Evolutionary conservation across 2,113 vertebrate genomes (phyloP), one percentile per base, ranked within the genome.

Genomic region (Brachypodius melanocephalos): DNA sequence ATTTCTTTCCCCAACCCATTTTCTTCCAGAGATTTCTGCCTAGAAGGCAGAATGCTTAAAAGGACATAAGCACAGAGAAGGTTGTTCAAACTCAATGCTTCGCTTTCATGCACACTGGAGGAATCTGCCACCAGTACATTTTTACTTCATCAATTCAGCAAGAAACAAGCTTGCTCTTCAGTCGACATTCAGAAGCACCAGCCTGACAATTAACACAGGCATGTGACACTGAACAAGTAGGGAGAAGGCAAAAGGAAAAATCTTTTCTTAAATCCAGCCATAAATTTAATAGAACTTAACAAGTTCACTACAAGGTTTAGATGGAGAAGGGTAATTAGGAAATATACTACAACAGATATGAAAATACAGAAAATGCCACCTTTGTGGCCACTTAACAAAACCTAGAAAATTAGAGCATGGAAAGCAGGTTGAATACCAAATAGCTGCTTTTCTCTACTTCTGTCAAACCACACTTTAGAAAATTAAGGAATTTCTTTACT

Each of bases 101-200:
- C 78, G 69, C 93, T 90, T 94, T 81, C 61, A 28, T 6, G 20
- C 45, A 67, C 51, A 42, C 13, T 73, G 66, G 55, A 82, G 22
- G 29, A 93, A 95, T 91, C 48, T 90, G 86, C 94, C 79, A 92
- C 68, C 87, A 63, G 40, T 36, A 95, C 71, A 85, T 51, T 95
- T 94, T 82, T 31, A 85, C 86, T 94, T 90, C 87, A 95, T 79
- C 91, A 94, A 49, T 94, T 95, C 89, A 95, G 84, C 91, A 89
- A 94, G 86, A 94, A 92, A 75, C 51, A 90, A 94, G 81, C 91
- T 43, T 91, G 87, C 93, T 92, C 93, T 95, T 95, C 90, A 95
- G 42, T 4, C 3, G 20, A 94, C 91, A 91, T 95, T 95, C 94
- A 93, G 66, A 75, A 89, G 85, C 74, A 95, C 58, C 62, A 87